Evolutionary conservation across 2,113 vertebrate species (phyloP), one percentile per base, ranked within the genome.

Genomic region (Odobenus rosmarus): DNA sequence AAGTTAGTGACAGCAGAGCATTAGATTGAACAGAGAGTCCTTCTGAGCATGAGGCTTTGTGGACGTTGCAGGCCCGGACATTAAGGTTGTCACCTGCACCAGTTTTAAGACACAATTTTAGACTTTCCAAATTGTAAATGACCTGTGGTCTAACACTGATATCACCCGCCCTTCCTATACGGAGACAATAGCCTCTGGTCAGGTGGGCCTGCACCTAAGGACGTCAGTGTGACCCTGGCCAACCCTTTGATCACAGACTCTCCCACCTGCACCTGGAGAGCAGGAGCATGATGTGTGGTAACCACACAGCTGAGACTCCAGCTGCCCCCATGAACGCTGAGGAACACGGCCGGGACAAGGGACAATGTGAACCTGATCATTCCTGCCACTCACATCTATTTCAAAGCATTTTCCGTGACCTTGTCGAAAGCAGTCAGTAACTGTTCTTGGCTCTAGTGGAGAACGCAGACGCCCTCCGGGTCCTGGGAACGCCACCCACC

Each of bases 201-300:
- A 39, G 33, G 55, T 39, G 24, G 28, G 23, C 26, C 61, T 36
- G 28, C 67, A 33, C 6, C 4, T 21, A 51, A 33, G 7, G 12
- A 39, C 33, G 49, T 90, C 74, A 23, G 8, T 26, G 36, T 15
- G 46, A 49, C 59, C 11, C 2, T 7, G 31, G 28, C 62, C 31
- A 1, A 13, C 5, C 11, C 5, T 13, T 10, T 10, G 33, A 42
- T 18, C 31, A 16, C 26, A 81, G n/a, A 46, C 2, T 7, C 33
- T 15, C 1, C 28, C 72, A 67, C 33, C 71, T 0, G 1, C 57
- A 21, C 31, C 49, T 28, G 28, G 14, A 53, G 42, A 23, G 16
- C 61, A 26, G 42, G 9, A 33, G 16, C 39, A 13, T 1, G 16
- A 9, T 0, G 7, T 8, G 0, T 3, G 18, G 57, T 1, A 1